phyloP scores from a whole-genome alignment of 2,113 vertebrate genomes.

The Urocitellus parryii region DNA sequence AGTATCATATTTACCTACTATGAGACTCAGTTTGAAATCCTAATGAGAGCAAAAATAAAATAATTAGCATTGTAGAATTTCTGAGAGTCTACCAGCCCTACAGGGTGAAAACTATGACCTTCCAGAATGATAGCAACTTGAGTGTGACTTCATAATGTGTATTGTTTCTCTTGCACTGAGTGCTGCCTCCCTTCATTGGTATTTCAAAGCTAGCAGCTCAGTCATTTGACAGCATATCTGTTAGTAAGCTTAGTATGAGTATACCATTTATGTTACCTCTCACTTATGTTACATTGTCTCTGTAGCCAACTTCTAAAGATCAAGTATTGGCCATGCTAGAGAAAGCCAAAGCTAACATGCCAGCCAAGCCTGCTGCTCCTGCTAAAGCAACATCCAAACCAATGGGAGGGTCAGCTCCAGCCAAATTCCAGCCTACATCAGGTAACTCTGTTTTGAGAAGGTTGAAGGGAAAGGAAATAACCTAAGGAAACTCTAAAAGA shows the following conservation, averaged over 20 bases:
- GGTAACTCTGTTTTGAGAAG: constrained; percentile 84
- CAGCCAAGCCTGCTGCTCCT: constrained; percentile 92
- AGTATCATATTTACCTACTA: not conserved
- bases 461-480: constrained; percentile 34
- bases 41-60: constrained; percentile 45
- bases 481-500: not conserved
- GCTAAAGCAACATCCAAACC: constrained; percentile 88
- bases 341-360: constrained; percentile 96
- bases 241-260: constrained; percentile 27
- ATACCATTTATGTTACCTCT: constrained; percentile 18
- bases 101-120: constrained; percentile 9
- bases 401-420: constrained; percentile 83
- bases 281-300: constrained; percentile 57
- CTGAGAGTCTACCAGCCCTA: not conserved
- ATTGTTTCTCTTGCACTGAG: not conserved
- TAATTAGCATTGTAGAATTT: constrained; percentile 20
- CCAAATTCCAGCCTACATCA: constrained; percentile 88
- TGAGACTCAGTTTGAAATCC: constrained; percentile 51
- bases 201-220: constrained; percentile 45
- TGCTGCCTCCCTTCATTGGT: constrained; percentile 30
- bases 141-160: constrained; percentile 68
- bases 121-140: constrained; percentile 61
- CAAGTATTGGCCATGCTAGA: constrained; percentile 96
- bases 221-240: not conserved
- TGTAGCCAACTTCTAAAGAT: constrained; percentile 97